Base-by-base conservation (phyloP, 2,797 vertebrate genomes). In the Acanthurus tractus region DNA sequence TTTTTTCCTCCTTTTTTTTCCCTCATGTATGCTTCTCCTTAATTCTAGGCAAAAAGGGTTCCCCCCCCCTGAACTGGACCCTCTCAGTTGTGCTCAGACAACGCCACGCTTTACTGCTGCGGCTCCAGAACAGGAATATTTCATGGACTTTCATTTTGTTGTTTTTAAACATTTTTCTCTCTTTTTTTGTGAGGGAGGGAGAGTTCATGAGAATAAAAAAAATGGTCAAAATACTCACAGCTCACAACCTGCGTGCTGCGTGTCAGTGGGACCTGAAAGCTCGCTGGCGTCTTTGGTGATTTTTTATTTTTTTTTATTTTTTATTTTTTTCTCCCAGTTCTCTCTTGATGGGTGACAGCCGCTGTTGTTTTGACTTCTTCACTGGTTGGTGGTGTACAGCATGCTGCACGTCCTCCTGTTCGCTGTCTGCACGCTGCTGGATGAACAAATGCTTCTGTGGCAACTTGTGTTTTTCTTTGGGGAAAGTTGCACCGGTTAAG, bases 11-110 rank as follows among this genome's bases (percentile, higher is more conserved):
- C 42, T 20, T 44, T 9, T 40, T 12, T 48, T 45, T 38, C 20
- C 56, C 75, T 78, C 77, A 78, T 69, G 58, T 76, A 84, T 72
- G 77, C 85, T 84, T 87, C 75, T 77, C 76, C 77, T 87, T 88
- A 85, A 90, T 79, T 87, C 78, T 61, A 88, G 87, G 92, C 91
- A 84, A 91, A 91, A 93, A 90, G 84, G 82, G 78, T 74, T 59
- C 25, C 85, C 90, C 85, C 90, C 83, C 70, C 76, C 79, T 87
- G 83, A 93, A 89, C 91, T 72, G 90, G 92, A 93, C 92, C 81
- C 88, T 86, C 81, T 84, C 81, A 82, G 46, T 85, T 82, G 80
- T 76, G 86, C 76, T 61, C 84, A 84, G 86, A 78, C 83, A 64
- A 74, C 85, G 74, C 49, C 45, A 64, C 65, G 71, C 67, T 78